These are phyloP conservation scores for Andricus quercusramuli DNA, from an alignment of 2,888 invertebrate species.

Conservation along the genomic window DNA sequence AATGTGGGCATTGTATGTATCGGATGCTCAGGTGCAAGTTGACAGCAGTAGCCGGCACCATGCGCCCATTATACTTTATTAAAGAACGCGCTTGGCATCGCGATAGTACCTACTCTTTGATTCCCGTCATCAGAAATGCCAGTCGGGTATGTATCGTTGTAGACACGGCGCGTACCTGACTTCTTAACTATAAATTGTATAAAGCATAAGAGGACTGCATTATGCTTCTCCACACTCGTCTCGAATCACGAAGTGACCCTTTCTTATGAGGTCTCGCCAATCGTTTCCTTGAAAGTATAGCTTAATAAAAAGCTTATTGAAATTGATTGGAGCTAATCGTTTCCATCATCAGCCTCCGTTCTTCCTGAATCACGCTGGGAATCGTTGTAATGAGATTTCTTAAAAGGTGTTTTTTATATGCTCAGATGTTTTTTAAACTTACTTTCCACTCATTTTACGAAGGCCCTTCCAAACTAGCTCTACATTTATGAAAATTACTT, in stretches of 20 bases:
- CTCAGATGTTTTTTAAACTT: too few relatives aligned
- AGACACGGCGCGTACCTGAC: conserved; percentile 49
- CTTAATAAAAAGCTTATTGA: conserved; percentile 3
- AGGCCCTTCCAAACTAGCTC: too few relatives aligned
- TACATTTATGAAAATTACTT: too few relatives aligned
- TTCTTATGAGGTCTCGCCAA: conserved; percentile 39
- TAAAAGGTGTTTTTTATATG: too few relatives aligned
- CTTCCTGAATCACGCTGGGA: not conserved
- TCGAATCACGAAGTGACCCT: conserved; percentile 49
- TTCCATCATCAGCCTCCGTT: not conserved
- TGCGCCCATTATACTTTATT: conserved; percentile 72
- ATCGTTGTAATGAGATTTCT: not conserved
- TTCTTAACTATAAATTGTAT: conserved; percentile 31
- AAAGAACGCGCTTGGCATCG: conserved; percentile 65
- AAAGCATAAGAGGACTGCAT: conserved; percentile 46
- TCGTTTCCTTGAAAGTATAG: conserved; percentile 1
- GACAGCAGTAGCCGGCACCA: conserved; percentile 59
- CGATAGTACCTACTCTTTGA: conserved; percentile 49
- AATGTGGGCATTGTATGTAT: conserved; percentile 62
- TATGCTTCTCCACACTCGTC: conserved; percentile 47
- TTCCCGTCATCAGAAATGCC: conserved; percentile 50
- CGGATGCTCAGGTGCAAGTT: conserved; percentile 66
- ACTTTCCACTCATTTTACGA: too few relatives aligned
- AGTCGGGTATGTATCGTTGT: conserved; percentile 55
- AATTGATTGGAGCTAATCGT: not conserved